Evolutionary conservation across 2,113 vertebrate species (phyloP).

Genomic region (Chaenogobius annularis): DNA sequence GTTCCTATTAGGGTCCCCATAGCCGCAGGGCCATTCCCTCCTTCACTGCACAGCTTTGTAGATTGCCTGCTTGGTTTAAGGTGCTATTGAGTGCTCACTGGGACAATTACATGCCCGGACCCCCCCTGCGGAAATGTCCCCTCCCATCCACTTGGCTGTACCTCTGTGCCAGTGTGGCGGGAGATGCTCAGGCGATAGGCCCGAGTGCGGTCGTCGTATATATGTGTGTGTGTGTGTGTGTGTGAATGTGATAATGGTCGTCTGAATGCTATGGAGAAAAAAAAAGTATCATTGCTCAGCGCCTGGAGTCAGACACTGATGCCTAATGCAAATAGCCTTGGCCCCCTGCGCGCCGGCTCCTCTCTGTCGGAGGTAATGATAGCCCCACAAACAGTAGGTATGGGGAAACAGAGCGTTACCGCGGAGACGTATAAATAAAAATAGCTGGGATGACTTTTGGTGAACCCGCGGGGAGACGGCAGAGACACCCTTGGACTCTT

Average conservation of each 20-base stretch:
- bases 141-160: constrained; percentile 69
- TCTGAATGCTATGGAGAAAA: constrained; percentile 76
- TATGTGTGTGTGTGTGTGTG: constrained; percentile 58
- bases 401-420: constrained; percentile 77
- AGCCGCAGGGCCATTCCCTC: constrained; percentile 80
- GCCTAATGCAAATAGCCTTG: constrained; percentile 83
- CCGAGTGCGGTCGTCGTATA: constrained; percentile 57
- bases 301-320: constrained; percentile 84
- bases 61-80: constrained; percentile 85
- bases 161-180: constrained; percentile 74
- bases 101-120: constrained; percentile 85
- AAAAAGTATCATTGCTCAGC: constrained; percentile 84
- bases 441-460: constrained; percentile 81
- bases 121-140: constrained; percentile 70
- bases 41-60: constrained; percentile 79
- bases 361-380: constrained; percentile 77
- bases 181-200: constrained; percentile 80
- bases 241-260: constrained; percentile 81
- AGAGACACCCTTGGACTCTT: constrained; percentile 74
- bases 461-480: constrained; percentile 76
- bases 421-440: constrained; percentile 80
- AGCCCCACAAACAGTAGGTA: constrained; percentile 80
- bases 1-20: constrained; percentile 82
- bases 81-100: constrained; percentile 84
- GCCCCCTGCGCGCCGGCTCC: constrained; percentile 56